phyloP scores from a whole-genome alignment of 1,140 invertebrate species.

The Andrena cerasifolii region DNA sequence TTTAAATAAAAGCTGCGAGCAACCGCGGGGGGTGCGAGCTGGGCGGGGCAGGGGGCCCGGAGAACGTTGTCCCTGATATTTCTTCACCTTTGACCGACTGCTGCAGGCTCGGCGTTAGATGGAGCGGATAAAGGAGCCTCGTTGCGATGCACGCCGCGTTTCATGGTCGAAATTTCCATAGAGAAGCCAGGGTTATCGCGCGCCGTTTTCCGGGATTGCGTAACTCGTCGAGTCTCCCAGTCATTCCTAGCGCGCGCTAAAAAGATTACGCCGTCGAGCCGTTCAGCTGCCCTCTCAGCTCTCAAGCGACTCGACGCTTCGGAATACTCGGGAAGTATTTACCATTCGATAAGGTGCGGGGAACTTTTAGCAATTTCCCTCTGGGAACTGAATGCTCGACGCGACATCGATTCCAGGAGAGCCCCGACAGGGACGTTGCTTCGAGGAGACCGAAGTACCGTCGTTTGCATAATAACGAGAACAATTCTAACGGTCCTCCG shows the following conservation, averaged over 20 bases:
- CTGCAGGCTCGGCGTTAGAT: conserved; percentile 14
- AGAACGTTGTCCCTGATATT: conserved; percentile 32
- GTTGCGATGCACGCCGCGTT: conserved; percentile 51
- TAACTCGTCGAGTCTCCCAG: conserved; percentile 52
- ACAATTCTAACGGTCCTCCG: conserved; percentile 57
- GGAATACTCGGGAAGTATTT: too few relatives aligned
- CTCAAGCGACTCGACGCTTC: too few relatives aligned
- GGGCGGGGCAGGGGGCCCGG: too few relatives aligned
- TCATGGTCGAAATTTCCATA: conserved; percentile 73
- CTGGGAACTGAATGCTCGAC: too few relatives aligned
- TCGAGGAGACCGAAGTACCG: conserved; percentile 8
- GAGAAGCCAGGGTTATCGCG: conserved; percentile 59
- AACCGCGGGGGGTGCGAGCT: too few relatives aligned
- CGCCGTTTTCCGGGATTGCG: conserved; percentile 65
- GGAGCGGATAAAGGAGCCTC: conserved; percentile 11
- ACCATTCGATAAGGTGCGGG: too few relatives aligned
- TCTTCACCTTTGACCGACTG: conserved; percentile 40
- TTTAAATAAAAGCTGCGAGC: conserved; percentile 17
- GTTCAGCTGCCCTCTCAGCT: not conserved
- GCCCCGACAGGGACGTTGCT: not conserved
- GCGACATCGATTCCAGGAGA: conserved; percentile 21
- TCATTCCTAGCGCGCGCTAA: not conserved
- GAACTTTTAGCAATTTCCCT: too few relatives aligned
- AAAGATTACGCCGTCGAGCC: not conserved
- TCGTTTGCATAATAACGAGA: conserved; percentile 57